Evolutionary conservation across 2,797 vertebrate species (phyloP).

Genomic region (Agapornis canus): DNA sequence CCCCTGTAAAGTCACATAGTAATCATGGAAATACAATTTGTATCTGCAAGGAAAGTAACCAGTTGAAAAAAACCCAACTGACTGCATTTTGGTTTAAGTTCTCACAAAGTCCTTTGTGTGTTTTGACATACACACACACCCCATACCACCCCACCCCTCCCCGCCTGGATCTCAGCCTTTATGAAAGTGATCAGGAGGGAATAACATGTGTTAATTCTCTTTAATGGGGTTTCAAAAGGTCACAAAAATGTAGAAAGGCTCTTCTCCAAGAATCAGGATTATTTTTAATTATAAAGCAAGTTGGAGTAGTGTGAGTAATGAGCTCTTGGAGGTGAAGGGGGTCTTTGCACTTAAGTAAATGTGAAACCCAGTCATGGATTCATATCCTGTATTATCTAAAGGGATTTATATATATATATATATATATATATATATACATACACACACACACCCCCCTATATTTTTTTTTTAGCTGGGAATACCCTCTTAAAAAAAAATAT

Average conservation of each 20-base stretch:
- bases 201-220: constrained; percentile 10
- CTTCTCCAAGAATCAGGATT: neutral
- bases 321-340: neutral
- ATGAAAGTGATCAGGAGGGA: neutral
- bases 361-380: constrained; percentile 8
- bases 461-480: neutral
- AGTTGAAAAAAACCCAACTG: neutral
- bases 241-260: neutral
- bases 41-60: neutral
- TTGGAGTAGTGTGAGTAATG: neutral
- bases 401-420: neutral
- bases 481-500: constrained; percentile 20
- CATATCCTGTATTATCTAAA: constrained; percentile 12
- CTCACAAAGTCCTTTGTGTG: neutral
- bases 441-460: neutral
- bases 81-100: neutral
- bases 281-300: constrained; percentile 44
- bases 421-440: neutral
- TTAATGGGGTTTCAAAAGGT: constrained; percentile 43
- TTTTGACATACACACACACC: neutral
- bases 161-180: neutral
- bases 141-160: neutral
- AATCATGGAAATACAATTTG: neutral
- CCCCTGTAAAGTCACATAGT: neutral
- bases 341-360: constrained; percentile 28